Evolutionary conservation across 2,797 vertebrate genomes (phyloP).

Genomic region (Sparus aurata): DNA sequence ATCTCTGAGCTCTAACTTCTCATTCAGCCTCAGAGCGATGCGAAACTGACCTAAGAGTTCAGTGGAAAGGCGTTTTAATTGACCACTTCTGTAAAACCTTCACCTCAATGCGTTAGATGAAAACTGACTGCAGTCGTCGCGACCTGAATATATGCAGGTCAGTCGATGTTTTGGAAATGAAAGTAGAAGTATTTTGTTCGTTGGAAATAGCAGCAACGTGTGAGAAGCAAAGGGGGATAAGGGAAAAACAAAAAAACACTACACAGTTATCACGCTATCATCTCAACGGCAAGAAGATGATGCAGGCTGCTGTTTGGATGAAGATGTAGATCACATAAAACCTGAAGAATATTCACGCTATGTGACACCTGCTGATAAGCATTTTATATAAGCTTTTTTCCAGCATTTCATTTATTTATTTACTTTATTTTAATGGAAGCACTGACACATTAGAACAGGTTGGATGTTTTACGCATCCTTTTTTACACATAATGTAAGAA

Average conservation of each 20-base stretch:
- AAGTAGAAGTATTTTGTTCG: conserved; percentile 5
- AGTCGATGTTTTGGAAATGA: conserved; percentile 10
- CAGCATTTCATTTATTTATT: no score
- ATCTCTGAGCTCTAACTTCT: neutral
- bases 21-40: fast-evolving
- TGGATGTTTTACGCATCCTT: neutral
- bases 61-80: neutral
- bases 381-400: neutral
- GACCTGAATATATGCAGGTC: neutral
- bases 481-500: neutral
- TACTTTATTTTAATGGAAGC: neutral
- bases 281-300: neutral
- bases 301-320: neutral
- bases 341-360: neutral
- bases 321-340: neutral
- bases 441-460: neutral
- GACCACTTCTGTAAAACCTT: neutral
- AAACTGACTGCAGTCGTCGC: neutral
- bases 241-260: neutral
- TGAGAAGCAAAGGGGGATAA: no score
- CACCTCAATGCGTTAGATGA: neutral
- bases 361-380: neutral
- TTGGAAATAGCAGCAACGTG: neutral
- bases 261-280: neutral
- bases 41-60: neutral